Percentiles rank a stretch among this genome's conserved stretches.
These are phyloP conservation scores for Sebastes vulpes DNA, from an alignment of 2,797 vertebrate species.

Conservation along the genomic window DNA sequence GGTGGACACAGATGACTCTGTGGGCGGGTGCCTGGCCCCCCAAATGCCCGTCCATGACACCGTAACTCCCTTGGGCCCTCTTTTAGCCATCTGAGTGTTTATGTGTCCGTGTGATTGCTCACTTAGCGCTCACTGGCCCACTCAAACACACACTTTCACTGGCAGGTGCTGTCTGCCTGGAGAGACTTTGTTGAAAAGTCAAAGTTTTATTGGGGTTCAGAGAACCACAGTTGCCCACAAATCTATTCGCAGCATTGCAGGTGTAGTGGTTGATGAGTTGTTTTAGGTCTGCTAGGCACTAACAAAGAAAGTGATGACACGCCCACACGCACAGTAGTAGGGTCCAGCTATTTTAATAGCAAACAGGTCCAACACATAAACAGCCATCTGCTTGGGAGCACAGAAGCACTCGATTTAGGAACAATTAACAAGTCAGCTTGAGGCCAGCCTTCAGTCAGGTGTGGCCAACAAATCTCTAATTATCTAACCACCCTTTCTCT, in stretches of 20 bases:
- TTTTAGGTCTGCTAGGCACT: constrained; percentile 19
- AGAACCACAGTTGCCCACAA: constrained; percentile 27
- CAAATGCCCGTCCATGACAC: no score
- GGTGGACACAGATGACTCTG: no score
- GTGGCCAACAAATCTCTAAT: constrained; percentile 19
- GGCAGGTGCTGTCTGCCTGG: constrained; percentile 40
- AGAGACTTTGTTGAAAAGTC: constrained; percentile 30
- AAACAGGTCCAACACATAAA: constrained; percentile 63
- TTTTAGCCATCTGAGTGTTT: constrained; percentile 21
- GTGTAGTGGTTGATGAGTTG: constrained; percentile 41
- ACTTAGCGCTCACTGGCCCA: not conserved
- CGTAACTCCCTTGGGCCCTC: not conserved
- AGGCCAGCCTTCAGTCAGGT: constrained; percentile 27
- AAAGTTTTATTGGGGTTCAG: constrained; percentile 42
- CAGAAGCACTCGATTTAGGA: constrained; percentile 35
- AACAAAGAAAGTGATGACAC: not conserved
- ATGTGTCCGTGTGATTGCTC: constrained; percentile 20
- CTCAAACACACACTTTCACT: constrained; percentile 32
- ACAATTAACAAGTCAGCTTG: constrained; percentile 39
- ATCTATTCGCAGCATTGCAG: constrained; percentile 31
- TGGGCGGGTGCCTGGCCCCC: no score
- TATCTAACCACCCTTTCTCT: not conserved
- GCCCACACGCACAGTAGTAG: not conserved
- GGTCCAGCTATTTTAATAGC: constrained; percentile 57
- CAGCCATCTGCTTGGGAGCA: constrained; percentile 50